Conservation (phyloP, 2,113 vertebrate genomes). For the Pachycephala philippinensis region DNA sequence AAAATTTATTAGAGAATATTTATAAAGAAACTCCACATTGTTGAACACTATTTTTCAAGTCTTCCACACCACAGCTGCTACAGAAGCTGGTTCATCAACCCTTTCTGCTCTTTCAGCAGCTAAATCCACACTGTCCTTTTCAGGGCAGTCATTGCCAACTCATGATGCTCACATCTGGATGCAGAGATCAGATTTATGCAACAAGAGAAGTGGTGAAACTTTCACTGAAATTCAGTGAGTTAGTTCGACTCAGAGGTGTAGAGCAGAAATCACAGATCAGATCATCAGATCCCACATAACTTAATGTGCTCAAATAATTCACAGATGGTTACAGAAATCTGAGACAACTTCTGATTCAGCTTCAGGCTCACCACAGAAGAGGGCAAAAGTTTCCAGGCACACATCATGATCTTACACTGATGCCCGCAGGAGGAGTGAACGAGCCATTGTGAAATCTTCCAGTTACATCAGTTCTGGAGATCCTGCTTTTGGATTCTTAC, state of each 20-base stretch:
- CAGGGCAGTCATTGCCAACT: background rate
- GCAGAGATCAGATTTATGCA: background rate
- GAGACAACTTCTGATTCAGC: background rate
- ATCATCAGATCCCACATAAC: background rate
- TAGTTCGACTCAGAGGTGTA: background rate
- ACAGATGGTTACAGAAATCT: background rate
- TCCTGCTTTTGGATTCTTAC: background rate
- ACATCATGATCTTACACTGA: background rate
- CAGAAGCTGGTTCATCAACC: background rate
- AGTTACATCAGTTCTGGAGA: background rate
- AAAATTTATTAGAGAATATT: background rate
- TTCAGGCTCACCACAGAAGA: background rate
- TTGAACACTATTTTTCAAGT: background rate
- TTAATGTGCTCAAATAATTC: background rate
- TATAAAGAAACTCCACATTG: background rate
- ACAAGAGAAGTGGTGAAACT: background rate
- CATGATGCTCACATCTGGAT: background rate
- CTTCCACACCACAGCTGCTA: background rate
- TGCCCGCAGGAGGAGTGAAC: accelerated
- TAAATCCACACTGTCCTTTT: background rate
- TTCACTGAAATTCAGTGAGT: background rate
- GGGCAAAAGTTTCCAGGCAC: background rate
- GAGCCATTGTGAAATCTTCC: background rate
- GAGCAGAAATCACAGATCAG: background rate
- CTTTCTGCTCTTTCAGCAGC: background rate